Evolutionary conservation across 2,113 vertebrate species (phyloP).

Genomic region (Pipra filicauda): DNA sequence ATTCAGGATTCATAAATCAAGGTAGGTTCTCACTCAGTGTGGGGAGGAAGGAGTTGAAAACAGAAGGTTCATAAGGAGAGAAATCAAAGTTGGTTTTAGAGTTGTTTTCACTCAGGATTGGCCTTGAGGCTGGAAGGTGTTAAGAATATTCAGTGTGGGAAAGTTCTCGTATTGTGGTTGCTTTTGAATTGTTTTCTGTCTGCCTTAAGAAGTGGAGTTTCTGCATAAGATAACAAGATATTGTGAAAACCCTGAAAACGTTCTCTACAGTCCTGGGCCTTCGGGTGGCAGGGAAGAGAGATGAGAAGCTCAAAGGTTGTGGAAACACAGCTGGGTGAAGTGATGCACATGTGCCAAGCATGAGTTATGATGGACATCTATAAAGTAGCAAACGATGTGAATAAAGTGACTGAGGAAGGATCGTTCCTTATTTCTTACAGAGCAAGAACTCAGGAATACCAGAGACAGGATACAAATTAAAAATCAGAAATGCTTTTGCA

Average conservation of each 20-base stretch:
- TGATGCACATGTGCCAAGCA: not conserved
- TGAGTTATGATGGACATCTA: not conserved
- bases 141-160: not conserved
- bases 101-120: not conserved
- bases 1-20: not conserved
- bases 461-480: not conserved
- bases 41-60: not conserved
- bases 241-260: not conserved
- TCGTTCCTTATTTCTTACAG: not conserved
- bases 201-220: not conserved
- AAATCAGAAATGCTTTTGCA: not conserved
- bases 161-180: not conserved
- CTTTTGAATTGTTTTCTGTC: not conserved
- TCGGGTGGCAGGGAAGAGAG: not conserved
- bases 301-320: not conserved
- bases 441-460: not conserved
- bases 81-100: not conserved
- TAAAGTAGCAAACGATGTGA: not conserved
- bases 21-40: not conserved
- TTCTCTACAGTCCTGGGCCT: not conserved
- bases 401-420: not conserved
- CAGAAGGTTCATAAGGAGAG: not conserved
- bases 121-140: not conserved
- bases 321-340: not conserved
- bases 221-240: not conserved